Evolutionary conservation across 2,113 vertebrate genomes (phyloP), one percentile per base, ranked within the genome.

Genomic region (Neomonachus schauinslandi): DNA sequence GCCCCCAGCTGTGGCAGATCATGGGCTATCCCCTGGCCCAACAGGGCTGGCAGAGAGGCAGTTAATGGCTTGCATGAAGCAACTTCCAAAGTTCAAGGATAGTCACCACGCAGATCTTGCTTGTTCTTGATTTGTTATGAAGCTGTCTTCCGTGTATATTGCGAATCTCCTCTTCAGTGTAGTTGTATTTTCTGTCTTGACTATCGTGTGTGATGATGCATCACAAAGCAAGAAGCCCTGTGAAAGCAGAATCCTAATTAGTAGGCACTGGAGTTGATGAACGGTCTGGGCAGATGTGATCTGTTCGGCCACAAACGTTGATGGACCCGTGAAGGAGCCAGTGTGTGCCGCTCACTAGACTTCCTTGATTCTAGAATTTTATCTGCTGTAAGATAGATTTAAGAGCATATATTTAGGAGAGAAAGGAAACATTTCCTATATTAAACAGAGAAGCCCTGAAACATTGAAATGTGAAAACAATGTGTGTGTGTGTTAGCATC

Each of bases 311-410:
- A 67, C 21, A 28, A 31, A n/a, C 9, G 28, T 74, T 15, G 9
- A 15, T 7, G 39, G 57, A n/a, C 26, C 72, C 13, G 0, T 0
- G 2, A 13, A 8, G 18, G 72, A 93, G 33, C n/a, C 16, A 31
- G 13, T 2, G 53, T 0, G 0, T 21, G 33, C 24, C 7, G 3
- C n/a, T 86, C 26, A 1, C 14, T 42, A 15, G 13, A 13, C 42
- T 83, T 74, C n/a, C 57, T 83, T 91, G 16, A 55, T 84, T 98
- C 76, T 84, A 55, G 49, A 88, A 86, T 59, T 39, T n/a, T 10
- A 4, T 85, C 57, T 81, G 5, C 16, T 90, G 39, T 67, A 33
- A 76, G 76, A 55, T 13, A 69, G 26, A 74, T 33, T 93, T 86
- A 39, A 85, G 71, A 82, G 42, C 24, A 36, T 53, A 31, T 72